phyloP scores from a whole-genome alignment of 1,140 invertebrate species.

The Delia radicum region DNA sequence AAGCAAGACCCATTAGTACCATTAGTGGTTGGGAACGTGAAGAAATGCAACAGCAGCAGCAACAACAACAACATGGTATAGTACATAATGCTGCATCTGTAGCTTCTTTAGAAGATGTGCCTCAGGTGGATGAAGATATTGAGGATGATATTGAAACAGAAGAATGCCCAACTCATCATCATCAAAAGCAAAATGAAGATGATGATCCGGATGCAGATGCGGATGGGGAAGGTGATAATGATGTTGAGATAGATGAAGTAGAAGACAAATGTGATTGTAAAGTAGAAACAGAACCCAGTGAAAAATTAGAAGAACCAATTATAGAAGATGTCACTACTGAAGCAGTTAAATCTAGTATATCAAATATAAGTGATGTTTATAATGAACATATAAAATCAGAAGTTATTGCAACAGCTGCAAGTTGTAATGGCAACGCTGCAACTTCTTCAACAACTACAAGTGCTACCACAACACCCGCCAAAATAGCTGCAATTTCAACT shows the following conservation, averaged over 20 bases:
- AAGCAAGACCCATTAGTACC: conserved; percentile 91
- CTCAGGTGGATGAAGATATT: conserved; percentile 31
- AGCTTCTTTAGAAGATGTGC: conserved; percentile 49
- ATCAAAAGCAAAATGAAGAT: neutral
- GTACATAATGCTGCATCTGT: conserved; percentile 40
- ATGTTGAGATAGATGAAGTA: neutral
- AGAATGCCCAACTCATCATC: neutral
- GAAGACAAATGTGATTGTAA: neutral
- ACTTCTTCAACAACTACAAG: conserved; percentile 41
- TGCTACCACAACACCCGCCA: conserved; percentile 28
- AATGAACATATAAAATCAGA: conserved; percentile 54
- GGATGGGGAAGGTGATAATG: conserved; percentile 18
- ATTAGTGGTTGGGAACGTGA: conserved; percentile 90
- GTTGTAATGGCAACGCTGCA: conserved; percentile 56
- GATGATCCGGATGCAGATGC: neutral
- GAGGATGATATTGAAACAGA: conserved; percentile 7
- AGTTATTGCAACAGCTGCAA: conserved; percentile 32
- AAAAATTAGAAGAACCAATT: neutral
- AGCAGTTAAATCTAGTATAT: conserved; percentile 26
- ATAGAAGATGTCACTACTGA: neutral
- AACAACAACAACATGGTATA: conserved; percentile 29
- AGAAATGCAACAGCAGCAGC: conserved; percentile 57
- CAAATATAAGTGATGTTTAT: conserved; percentile 54
- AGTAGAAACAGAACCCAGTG: neutral
- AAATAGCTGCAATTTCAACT: neutral